Base-by-base conservation (phyloP, 2,113 vertebrate genomes). In the Carlito syrichta region DNA sequence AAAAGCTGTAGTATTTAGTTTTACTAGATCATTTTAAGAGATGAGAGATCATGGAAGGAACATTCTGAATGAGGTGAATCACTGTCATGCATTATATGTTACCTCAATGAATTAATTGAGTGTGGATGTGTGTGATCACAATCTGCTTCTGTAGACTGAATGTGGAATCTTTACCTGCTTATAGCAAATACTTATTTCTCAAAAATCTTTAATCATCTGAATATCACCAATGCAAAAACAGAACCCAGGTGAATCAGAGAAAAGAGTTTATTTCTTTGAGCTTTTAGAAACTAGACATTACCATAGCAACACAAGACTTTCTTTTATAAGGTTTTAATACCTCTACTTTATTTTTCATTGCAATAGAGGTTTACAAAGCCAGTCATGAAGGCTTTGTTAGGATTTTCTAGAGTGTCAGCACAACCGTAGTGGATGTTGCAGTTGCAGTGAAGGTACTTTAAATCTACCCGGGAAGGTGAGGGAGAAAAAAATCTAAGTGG, bases 321-420 rank as follows among this genome's bases (percentile, higher is more conserved):
- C 27, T 86, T 91, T 97, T 93, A 73, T 93, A 93, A 96, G 23
- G n/a, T 93, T 96, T 97, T 93, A 94, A 97, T 94, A 92, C 48
- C n/a, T 82, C 38, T 95, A 77, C 20, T 82, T 91, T 89, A 68
- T 93, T 89, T 96, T 94, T 68, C 50, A 45, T 86, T 83, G 50
- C 68, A 84, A 38, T 22, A 81, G 69, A 84, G 16, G 11, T 94
- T 95, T 94, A 71, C 35, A 92, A 88, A 90, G 40, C 13, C 58
- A 94, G 43, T 13, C 30, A 87, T 82, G 23, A 89, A 92, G n/a
- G 62, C n/a, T 90, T 92, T 87, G 69, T 90, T 90, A 63, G 74
- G 32, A 62, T 94, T 90, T 96, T 76, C 71, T 94, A 43, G 74
- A 95, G 22, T 83, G 71, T 89, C 58, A 96, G 45, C 71, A 83